Conservation (phyloP, 2,888 invertebrate genomes). For the Napeogenes inachia region DNA sequence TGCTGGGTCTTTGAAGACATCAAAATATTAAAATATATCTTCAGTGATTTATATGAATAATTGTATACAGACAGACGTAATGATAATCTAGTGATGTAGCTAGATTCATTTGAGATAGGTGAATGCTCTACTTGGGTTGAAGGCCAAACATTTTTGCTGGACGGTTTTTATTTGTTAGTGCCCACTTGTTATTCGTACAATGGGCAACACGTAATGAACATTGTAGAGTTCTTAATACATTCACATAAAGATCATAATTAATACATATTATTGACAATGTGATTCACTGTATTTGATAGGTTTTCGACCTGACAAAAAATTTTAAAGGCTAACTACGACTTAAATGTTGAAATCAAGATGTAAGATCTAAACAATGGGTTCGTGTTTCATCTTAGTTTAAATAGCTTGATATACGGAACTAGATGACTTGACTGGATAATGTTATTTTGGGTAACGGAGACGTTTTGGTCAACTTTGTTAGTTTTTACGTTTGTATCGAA, state of each 20-base stretch:
- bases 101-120: conserved; percentile 57
- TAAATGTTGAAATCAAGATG: conserved; percentile 2
- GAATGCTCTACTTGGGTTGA: conserved; percentile 66
- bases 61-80: conserved; percentile 29
- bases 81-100: conserved; percentile 42
- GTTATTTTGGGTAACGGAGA: no score
- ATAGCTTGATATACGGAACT: background rate
- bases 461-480: no score
- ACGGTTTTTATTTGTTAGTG: conserved; percentile 61
- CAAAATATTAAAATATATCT: conserved; percentile 6
- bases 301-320: conserved; percentile 20
- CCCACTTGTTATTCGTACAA: conserved; percentile 49
- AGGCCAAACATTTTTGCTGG: conserved; percentile 62
- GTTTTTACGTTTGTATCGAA: no score
- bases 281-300: conserved; percentile 15
- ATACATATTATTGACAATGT: conserved; percentile 1
- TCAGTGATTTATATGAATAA: conserved; percentile 17
- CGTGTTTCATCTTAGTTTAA: background rate
- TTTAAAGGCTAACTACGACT: conserved; percentile 6
- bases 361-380: background rate
- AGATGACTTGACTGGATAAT: background rate
- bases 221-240: conserved; percentile 20
- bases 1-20: conserved; percentile 12
- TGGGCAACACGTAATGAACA: conserved; percentile 48
- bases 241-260: conserved; percentile 17